These are phyloP conservation scores for Rotaria socialis DNA, from an alignment of 2,888 invertebrate genomes.

Conservation along the genomic window DNA sequence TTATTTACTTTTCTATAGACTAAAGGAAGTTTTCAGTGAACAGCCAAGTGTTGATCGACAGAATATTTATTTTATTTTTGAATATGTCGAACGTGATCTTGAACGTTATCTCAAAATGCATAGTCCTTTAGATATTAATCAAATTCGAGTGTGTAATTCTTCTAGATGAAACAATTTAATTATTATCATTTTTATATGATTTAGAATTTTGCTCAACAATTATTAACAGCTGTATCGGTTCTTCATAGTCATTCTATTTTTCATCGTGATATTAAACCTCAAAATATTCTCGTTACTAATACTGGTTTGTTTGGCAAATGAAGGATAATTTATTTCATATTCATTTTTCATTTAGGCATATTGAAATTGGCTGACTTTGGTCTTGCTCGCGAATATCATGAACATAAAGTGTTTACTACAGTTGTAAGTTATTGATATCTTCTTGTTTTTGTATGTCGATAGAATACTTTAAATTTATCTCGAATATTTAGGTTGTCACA, in stretches of 20 bases:
- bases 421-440: background rate
- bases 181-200: background rate
- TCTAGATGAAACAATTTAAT: too few relatives aligned
- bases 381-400: conserved; percentile 55
- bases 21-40: conserved; percentile 1
- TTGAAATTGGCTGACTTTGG: conserved; percentile 61
- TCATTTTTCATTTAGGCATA: conserved; percentile 50
- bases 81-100: conserved; percentile 31
- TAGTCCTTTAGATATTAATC: background rate
- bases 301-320: background rate
- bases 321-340: background rate
- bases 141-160: background rate
- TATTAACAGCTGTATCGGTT: conserved; percentile 27
- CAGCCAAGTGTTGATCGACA: background rate
- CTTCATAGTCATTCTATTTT: conserved; percentile 34
- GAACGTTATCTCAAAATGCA: conserved; percentile 3
- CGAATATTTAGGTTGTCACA: conserved; percentile 61
- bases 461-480: conserved; percentile 56
- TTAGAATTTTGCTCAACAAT: conserved; percentile 25
- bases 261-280: conserved; percentile 35
- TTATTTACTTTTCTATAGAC: background rate
- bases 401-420: background rate
- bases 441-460: conserved; percentile 49
- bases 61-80: conserved; percentile 16
- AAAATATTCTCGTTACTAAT: conserved; percentile 16